Evolutionary conservation across 2,113 vertebrate genomes (phyloP), one percentile per base, ranked within the genome.

Genomic region (Anser brachyrhynchus): DNA sequence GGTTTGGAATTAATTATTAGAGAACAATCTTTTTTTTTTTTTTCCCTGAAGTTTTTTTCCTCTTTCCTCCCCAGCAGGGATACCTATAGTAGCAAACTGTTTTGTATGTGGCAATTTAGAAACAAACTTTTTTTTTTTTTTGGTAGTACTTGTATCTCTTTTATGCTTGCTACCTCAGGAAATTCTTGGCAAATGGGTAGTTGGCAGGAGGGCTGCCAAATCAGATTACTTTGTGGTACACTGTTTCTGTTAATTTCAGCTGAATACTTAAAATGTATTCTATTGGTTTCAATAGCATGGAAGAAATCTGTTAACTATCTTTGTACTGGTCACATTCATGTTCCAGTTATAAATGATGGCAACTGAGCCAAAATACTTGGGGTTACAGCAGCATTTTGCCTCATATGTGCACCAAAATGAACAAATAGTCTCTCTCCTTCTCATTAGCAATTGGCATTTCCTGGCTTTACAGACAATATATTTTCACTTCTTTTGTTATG

Each of bases 1-100:
- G 13, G 44, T 86, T 93, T 95, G 90, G 70, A 92, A 69, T 89
- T 70, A 84, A 89, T 93, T 93, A 76, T 46, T 74, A 46, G 9
- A 88, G 39, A 16, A 71, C 15, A 77, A 10, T 28, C 7, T 43
- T 65, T 25, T 54, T 55, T 55, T 54, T 73, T 23, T 20, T 33
- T 33, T n/a, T 11, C 10, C 20, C 46, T 2, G 9, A 28, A 23
- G 12, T 6, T n/a, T 10, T 71, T 87, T 75, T 51, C 28, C 23
- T 92, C 19, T 78, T 71, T 87, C 37, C 76, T 89, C 37, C 76
- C 86, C 21, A 12, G 35, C 7, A 67, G 39, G 10, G 6, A 17
- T 67, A 67, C 13, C 15, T 91, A 29, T 13, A 89, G 33, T 35
- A 72, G 16, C 70, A 69, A 66, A 23, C 20, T 41, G 3, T 86